Conservation (phyloP, 2,888 invertebrate species). For the Tethea ocularis region DNA sequence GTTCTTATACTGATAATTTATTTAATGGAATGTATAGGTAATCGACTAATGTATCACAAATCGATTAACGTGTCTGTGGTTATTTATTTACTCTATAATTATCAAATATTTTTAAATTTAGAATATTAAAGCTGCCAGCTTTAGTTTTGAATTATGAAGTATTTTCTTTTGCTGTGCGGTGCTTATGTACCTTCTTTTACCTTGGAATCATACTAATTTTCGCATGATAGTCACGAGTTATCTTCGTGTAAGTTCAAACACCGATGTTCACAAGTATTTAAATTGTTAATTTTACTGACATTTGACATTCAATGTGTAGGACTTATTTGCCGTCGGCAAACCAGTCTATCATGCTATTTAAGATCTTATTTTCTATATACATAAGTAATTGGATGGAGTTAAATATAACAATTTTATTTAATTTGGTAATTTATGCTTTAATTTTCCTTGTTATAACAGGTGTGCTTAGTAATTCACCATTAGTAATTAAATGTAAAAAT, state of each 20-base stretch:
- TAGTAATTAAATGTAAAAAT: no score
- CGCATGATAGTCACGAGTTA: constrained; percentile 17
- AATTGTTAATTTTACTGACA: constrained; percentile 49
- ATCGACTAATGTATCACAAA: not conserved
- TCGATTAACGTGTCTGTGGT: constrained; percentile 1
- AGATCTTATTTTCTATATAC: not conserved
- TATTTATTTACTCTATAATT: not conserved
- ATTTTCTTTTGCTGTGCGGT: no score
- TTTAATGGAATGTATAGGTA: not conserved
- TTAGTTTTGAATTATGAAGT: no score
- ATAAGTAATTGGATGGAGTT: not conserved
- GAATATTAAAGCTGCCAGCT: no score
- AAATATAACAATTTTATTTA: not conserved
- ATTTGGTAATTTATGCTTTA: constrained; percentile 7
- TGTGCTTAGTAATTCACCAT: no score
- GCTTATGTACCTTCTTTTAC: no score
- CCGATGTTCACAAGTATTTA: constrained; percentile 35
- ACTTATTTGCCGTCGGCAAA: constrained; percentile 6
- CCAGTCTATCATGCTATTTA: not conserved
- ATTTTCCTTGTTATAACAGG: constrained; percentile 9
- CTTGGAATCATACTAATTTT: no score
- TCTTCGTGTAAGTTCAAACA: constrained; percentile 32
- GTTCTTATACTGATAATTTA: not conserved
- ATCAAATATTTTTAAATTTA: not conserved
- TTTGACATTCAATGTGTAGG: constrained; percentile 37